A percentile compares a stretch with the other conserved stretches of the same genome.
Conservation (phyloP, 1,140 invertebrate species). For the Diorhabda carinulata region DNA sequence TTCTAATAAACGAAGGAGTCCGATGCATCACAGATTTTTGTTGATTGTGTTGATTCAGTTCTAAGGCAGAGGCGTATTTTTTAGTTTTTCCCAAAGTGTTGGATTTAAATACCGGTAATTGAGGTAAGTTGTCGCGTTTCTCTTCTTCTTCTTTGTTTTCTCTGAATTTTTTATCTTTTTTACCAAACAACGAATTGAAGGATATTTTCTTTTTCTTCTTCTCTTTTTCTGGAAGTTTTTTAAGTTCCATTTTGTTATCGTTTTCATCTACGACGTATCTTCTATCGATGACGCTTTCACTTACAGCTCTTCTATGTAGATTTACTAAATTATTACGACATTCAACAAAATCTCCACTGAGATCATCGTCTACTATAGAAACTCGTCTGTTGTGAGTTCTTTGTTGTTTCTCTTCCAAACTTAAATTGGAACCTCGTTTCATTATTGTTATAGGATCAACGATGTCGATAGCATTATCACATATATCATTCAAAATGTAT, state of each 20-base stretch:
- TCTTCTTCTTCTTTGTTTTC: conserved; percentile 31
- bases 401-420: conserved; percentile 13
- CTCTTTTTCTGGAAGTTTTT: conserved; percentile 19
- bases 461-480: conserved; percentile 19
- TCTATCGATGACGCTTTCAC: conserved; percentile 18
- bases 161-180: conserved; percentile 27
- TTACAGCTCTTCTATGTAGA: conserved; percentile 17
- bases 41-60: conserved; percentile 27
- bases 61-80: conserved; percentile 38
- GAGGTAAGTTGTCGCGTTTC: conserved; percentile 30
- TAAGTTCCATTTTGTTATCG: conserved; percentile 6
- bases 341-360: conserved; percentile 18
- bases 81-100: conserved; percentile 27
- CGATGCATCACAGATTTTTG: conserved; percentile 17
- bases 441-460: conserved; percentile 23
- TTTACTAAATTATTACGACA: conserved; percentile 24
- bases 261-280: conserved; percentile 17
- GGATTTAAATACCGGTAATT: conserved; percentile 23
- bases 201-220: conserved; percentile 34
- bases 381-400: conserved; percentile 23
- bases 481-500: conserved; percentile 18
- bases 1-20: conserved; percentile 37
- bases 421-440: conserved; percentile 21
- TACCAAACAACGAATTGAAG: conserved; percentile 28
- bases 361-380: conserved; percentile 27